Conservation (phyloP, 1,140 invertebrate species). For the Ylistrum balloti region DNA sequence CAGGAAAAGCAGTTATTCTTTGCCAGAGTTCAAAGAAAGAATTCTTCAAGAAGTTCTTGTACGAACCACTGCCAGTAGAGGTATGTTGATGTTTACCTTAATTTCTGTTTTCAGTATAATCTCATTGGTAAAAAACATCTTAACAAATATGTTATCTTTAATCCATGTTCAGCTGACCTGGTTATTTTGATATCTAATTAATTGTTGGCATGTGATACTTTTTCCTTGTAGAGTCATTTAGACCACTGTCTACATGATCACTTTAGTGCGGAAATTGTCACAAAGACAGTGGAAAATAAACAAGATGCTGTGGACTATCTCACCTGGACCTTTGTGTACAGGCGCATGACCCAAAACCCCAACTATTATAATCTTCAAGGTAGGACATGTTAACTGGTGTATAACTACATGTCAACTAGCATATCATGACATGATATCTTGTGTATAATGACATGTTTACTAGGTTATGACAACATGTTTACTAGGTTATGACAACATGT, state of each 20-base stretch:
- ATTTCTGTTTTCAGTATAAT: too few species aligned
- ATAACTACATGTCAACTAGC: not conserved
- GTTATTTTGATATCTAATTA: too few species aligned
- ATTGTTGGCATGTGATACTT: too few species aligned
- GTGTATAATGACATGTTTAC: too few species aligned
- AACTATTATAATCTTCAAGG: constrained; percentile 97
- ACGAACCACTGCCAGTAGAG: constrained; percentile 98
- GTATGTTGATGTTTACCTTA: constrained; percentile 77
- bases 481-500: too few species aligned
- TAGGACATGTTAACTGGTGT: constrained; percentile 36
- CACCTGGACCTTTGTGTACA: constrained; percentile 99
- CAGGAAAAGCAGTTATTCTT: constrained; percentile 95
- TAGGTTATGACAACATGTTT: too few species aligned
- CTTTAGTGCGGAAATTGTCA: constrained; percentile 99
- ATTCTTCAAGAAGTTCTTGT: constrained; percentile 99
- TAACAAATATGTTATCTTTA: too few species aligned
- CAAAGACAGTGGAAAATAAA: constrained; percentile 99
- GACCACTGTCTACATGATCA: constrained; percentile 99
- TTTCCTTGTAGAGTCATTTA: constrained; percentile 89
- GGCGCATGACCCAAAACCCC: constrained; percentile 98
- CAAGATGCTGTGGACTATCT: constrained; percentile 99
- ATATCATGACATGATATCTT: too few species aligned
- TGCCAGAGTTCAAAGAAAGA: constrained; percentile 99
- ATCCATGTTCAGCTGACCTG: too few species aligned
- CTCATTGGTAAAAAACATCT: too few species aligned